phyloP scores from a whole-genome alignment of 2,797 vertebrate genomes.

The Hirundo rustica region DNA sequence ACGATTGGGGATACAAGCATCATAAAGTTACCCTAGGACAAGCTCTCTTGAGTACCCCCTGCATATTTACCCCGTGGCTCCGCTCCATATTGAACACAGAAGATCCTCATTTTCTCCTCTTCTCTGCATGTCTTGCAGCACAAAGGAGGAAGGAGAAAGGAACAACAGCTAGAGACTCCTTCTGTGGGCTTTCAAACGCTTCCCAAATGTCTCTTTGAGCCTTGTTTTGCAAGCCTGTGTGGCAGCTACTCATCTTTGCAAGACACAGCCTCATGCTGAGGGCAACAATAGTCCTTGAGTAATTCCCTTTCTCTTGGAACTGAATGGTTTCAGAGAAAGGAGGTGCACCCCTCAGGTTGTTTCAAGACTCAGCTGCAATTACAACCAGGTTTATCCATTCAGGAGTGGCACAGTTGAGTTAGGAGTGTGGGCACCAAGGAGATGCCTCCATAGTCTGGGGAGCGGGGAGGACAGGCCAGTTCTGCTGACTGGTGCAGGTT shows the following conservation, averaged over 20 bases:
- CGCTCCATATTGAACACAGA: fast-evolving
- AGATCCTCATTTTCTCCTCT: neutral
- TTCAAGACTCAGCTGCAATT: neutral
- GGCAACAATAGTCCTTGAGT: neutral
- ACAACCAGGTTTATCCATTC: neutral
- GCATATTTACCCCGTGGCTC: neutral
- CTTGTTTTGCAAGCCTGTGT: neutral
- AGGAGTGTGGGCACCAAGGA: neutral
- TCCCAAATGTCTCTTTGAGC: neutral
- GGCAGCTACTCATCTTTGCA: neutral
- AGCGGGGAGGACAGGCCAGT: neutral
- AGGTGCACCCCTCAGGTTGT: fast-evolving
- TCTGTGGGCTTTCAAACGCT: neutral
- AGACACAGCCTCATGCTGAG: neutral
- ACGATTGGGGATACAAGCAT: too few species aligned
- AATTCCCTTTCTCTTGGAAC: neutral
- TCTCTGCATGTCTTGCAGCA: neutral
- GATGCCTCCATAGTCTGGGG: neutral
- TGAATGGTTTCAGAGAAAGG: neutral
- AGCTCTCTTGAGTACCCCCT: neutral
- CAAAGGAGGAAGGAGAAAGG: neutral
- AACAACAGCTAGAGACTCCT: neutral
- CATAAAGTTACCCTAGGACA: too few species aligned
- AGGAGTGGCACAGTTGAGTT: neutral
- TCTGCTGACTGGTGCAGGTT: neutral